These are phyloP conservation scores for Morbakka virulenta DNA, from an alignment of 30 jellyfish, hydroid and myxozoan species.

Conservation along the genomic window DNA sequence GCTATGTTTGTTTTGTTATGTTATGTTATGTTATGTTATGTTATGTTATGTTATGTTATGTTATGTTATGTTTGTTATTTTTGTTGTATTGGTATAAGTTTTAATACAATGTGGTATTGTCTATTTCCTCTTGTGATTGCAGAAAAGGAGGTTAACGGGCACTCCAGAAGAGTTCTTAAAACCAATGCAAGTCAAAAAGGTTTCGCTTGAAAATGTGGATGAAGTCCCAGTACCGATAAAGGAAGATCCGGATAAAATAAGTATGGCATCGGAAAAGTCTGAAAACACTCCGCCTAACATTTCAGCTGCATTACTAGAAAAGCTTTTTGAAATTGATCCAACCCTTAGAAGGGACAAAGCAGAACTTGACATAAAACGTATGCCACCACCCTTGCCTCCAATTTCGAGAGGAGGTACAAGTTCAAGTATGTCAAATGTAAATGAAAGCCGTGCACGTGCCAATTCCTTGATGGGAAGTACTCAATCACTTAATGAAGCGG, in stretches of 20 bases:
- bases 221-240: not conserved
- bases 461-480: slow-evolving; percentile 70
- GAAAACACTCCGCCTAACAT: slow-evolving; percentile 24
- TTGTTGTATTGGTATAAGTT: too few relatives aligned
- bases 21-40: too few relatives aligned
- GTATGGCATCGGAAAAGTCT: not conserved
- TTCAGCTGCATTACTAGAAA: slow-evolving; percentile 59
- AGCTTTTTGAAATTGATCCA: slow-evolving; percentile 74
- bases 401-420: slow-evolving; percentile 35
- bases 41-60: too few relatives aligned
- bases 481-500: slow-evolving; percentile 68
- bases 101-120: too few relatives aligned
- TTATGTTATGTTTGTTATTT: too few relatives aligned
- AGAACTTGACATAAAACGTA: slow-evolving; percentile 53
- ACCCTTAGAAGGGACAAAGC: slow-evolving; percentile 48
- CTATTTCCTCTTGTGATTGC: too few relatives aligned
- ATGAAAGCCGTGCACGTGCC: slow-evolving; percentile 10
- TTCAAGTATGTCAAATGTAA: slow-evolving; percentile 28
- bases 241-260: slow-evolving; percentile 7
- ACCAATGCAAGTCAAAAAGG: slow-evolving; percentile 16
- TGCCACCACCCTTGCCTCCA: slow-evolving; percentile 89
- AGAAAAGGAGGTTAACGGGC: slow-evolving; percentile 91
- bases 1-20: too few relatives aligned
- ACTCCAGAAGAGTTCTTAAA: slow-evolving; percentile 83
- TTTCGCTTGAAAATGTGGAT: not conserved